Evolutionary conservation across 2,797 vertebrate genomes (phyloP).

Genomic region (Coregonus suidteri): DNA sequence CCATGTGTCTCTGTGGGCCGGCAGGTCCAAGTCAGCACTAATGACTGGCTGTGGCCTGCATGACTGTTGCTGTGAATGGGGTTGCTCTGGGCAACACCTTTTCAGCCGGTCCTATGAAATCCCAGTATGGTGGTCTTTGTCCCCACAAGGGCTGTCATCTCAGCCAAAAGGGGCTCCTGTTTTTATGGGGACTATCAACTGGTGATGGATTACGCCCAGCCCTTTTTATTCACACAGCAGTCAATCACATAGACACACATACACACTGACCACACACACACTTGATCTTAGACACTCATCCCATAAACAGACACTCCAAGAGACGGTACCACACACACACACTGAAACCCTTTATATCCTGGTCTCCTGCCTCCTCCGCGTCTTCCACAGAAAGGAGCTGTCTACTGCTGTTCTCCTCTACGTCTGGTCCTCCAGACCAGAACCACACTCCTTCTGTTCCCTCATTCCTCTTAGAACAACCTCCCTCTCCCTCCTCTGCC

Average conservation of each 20-base stretch:
- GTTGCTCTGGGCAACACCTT: constrained; percentile 84
- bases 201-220: constrained; percentile 80
- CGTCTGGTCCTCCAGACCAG: background rate
- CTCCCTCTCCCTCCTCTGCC: background rate
- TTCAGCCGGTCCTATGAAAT: constrained; percentile 81
- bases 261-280: constrained; percentile 34
- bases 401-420: background rate
- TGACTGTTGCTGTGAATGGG: constrained; percentile 79
- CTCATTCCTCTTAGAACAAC: background rate
- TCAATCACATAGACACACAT: constrained; percentile 60
- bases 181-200: constrained; percentile 79
- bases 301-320: background rate
- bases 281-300: background rate
- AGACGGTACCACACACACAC: constrained; percentile 26
- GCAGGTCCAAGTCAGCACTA: constrained; percentile 74
- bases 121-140: constrained; percentile 82
- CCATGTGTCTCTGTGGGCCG: constrained; percentile 33
- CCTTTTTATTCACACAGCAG: constrained; percentile 43
- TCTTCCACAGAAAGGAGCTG: constrained; percentile 6
- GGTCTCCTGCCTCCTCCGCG: constrained; percentile 4
- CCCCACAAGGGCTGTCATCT: constrained; percentile 80
- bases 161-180: constrained; percentile 76
- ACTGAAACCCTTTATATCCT: constrained; percentile 7
- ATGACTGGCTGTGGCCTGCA: constrained; percentile 77
- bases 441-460: background rate